A percentile compares a stretch with the other conserved stretches of the same genome.
phyloP scores from a whole-genome alignment of 2,888 invertebrate genomes.

The Cinara cedri region DNA sequence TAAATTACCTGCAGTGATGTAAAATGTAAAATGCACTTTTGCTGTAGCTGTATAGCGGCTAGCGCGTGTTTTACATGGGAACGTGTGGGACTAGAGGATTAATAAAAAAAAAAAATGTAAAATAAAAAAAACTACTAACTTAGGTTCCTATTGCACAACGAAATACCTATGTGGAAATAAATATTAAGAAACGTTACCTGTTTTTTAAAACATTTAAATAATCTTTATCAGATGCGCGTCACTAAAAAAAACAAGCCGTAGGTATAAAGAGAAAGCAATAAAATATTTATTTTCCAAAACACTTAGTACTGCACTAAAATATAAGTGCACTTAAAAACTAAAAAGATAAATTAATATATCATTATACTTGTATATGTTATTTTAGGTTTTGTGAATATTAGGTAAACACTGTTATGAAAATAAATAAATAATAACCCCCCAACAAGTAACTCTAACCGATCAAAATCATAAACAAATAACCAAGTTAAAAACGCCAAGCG shows the following conservation, averaged over 20 bases:
- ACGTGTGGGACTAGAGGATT: conserved; percentile 14
- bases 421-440: no score
- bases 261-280: conserved; percentile 3
- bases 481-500: no score
- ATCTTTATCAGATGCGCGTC: conserved; percentile 22
- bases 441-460: no score
- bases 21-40: background rate
- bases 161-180: background rate
- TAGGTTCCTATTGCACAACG: background rate
- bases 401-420: no score
- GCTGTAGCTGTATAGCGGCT: background rate
- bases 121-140: background rate
- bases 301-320: no score
- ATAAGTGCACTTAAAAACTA: no score
- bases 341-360: no score
- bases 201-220: conserved; percentile 18
- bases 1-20: no score
- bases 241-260: background rate
- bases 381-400: no score
- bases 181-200: conserved; percentile 3
- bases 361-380: no score
- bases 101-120: conserved; percentile 6
- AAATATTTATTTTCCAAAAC: no score
- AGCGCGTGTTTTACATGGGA: background rate
- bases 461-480: no score